A percentile compares a stretch with the other conserved stretches of the same genome.
Conservation (phyloP, 2,113 vertebrate species). For the Talpa occidentalis region DNA sequence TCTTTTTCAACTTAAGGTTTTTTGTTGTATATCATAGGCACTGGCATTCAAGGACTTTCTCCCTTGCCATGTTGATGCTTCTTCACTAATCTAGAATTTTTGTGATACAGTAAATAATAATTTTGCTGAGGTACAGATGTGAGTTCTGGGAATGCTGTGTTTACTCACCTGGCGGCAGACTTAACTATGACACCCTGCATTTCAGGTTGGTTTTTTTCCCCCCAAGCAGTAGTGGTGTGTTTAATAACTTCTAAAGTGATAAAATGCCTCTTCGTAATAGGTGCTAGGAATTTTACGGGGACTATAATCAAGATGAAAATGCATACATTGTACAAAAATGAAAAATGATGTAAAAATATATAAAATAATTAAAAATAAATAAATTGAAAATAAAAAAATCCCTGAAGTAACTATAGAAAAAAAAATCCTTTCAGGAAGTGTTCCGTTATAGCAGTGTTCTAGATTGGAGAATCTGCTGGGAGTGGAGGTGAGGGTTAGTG, state of each 20-base stretch:
- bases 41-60: slow-evolving; percentile 5
- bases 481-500: neutral
- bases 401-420: too few relatives aligned
- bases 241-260: neutral
- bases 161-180: neutral
- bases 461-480: neutral
- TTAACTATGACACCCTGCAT: slow-evolving; percentile 13
- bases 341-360: too few relatives aligned
- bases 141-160: slow-evolving; percentile 27
- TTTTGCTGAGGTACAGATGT: slow-evolving; percentile 48
- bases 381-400: too few relatives aligned
- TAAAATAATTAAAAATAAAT: too few relatives aligned
- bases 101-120: neutral
- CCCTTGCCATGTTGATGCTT: neutral
- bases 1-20: neutral
- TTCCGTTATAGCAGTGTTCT: neutral
- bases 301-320: too few relatives aligned
- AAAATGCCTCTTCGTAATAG: neutral
- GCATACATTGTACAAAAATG: too few relatives aligned
- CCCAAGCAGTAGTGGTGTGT: neutral
- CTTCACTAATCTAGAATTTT: slow-evolving; percentile 12
- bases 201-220: slow-evolving; percentile 30
- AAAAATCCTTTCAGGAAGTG: neutral
- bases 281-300: too few relatives aligned
- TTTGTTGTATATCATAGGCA: neutral